A percentile compares a stretch with the other conserved stretches of the same genome.
Evolutionary conservation across 2,888 invertebrate species (phyloP).

Genomic region (Coenonympha glycerion): DNA sequence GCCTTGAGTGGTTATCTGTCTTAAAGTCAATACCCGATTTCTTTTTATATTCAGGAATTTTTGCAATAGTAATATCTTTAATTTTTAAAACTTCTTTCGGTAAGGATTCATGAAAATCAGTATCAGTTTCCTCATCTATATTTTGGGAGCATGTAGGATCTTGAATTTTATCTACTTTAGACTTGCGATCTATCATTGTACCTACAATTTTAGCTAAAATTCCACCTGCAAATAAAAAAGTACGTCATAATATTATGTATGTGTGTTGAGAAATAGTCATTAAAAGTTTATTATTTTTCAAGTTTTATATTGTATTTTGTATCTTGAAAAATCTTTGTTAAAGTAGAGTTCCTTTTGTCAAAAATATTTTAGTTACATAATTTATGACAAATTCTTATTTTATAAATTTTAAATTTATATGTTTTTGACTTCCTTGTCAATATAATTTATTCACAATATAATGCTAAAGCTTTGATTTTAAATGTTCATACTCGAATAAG

Average conservation of each 20-base stretch:
- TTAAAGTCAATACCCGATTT: slow-evolving; percentile 49
- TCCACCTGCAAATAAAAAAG: slow-evolving; percentile 51
- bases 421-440: no score
- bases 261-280: no score
- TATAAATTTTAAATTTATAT: no score
- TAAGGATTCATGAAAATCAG: slow-evolving; percentile 81
- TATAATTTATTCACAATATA: no score
- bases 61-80: slow-evolving; percentile 60
- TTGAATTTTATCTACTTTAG: slow-evolving; percentile 71
- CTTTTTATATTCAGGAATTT: slow-evolving; percentile 40
- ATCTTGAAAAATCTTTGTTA: no score
- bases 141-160: slow-evolving; percentile 52
- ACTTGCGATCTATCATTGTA: slow-evolving; percentile 76
- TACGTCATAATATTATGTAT: no score
- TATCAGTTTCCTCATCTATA: slow-evolving; percentile 80
- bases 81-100: slow-evolving; percentile 78
- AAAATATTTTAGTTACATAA: no score
- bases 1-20: slow-evolving; percentile 36
- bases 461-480: no score
- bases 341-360: no score
- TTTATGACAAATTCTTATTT: not conserved
- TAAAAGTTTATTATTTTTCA: no score
- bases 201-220: slow-evolving; percentile 77
- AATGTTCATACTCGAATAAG: no score
- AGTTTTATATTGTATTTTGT: no score